Evolutionary conservation across 2,888 invertebrate genomes (phyloP), one percentile per base, ranked within the genome.

Genomic region (Chouioia cunea): DNA sequence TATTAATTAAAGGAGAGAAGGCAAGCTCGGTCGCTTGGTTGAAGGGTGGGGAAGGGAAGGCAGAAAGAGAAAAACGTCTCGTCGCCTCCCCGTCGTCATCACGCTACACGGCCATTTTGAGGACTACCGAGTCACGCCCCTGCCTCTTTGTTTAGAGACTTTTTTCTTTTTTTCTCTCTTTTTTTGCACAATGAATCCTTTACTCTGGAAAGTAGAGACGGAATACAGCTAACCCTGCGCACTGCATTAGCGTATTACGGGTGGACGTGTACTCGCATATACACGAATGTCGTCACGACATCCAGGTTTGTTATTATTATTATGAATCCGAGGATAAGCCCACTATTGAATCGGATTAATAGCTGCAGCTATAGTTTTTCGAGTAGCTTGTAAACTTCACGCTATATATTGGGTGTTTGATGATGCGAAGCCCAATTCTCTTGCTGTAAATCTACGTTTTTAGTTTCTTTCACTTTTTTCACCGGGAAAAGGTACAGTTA

Each of bases 61-160:
- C 20, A 48, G 36, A 20, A 54, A 50, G 60, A 60, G 46, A 23
- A 36, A 20, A 16, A 56, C 16, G 27, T 44, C 43, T 16, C 27
- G 36, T n/a, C 10, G 56, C 60, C 53, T 52, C 60, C 81, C 83
- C 79, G 79, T 81, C 83, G 80, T 81, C 81, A 79, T 80, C 80
- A 75, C 74, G 50, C 77, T 60, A 78, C 76, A 80, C 84, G 82
- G 85, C 85, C 85, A 85, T 85, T 84, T 84, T 85, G 83, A 6
- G 36, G 10, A 79, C 81, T 69, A 43, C 50, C 63, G 75, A 79
- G 84, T 78, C 83, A 84, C 85, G 84, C 85, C 85, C 81, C 80
- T 81, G 78, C 80, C 79, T 77, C 80, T 83, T 84, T 83, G 83
- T 84, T 85, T 84, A 81, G 80, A 74, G 75, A 78, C 78, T 80